phyloP scores from a whole-genome alignment of 2,888 invertebrate genomes.

The Eupsilia transversa region DNA sequence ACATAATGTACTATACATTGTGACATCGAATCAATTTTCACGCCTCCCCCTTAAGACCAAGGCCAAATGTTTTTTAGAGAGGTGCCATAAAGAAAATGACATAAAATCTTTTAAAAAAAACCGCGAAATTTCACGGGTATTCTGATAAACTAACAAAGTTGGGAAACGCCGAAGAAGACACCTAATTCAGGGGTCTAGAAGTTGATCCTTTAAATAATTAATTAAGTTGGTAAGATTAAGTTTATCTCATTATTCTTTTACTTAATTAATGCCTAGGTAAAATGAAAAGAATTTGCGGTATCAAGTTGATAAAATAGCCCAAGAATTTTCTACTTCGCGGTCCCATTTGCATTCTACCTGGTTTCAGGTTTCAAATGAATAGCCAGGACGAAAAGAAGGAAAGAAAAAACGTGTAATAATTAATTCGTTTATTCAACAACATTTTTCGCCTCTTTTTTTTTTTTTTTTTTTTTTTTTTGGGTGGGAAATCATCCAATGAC shows the following conservation, averaged over 20 bases:
- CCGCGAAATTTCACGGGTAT: too few species aligned
- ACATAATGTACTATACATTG: too few species aligned
- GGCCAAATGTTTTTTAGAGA: too few species aligned
- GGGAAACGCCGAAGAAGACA: background rate
- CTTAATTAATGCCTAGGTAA: conserved; percentile 1
- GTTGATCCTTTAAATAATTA: background rate
- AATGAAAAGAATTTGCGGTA: conserved; percentile 31
- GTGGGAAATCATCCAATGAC: too few species aligned
- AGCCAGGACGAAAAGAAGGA: background rate
- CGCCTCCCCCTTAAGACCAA: too few species aligned
- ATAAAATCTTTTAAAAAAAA: too few species aligned
- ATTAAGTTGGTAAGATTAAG: conserved; percentile 15
- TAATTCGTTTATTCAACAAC: conserved; percentile 18
- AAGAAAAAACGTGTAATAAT: background rate
- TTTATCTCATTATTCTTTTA: conserved; percentile 14
- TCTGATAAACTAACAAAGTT: background rate
- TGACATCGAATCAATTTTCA: too few species aligned
- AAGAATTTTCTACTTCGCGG: conserved; percentile 13
- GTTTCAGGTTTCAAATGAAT: conserved; percentile 34
- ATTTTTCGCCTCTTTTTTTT: background rate
- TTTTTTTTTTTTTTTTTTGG: too few species aligned
- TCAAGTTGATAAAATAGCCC: conserved; percentile 15
- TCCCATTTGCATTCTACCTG: conserved; percentile 9
- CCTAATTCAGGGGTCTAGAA: background rate
- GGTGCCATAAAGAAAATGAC: too few species aligned